Conservation (phyloP, 2,888 invertebrate genomes). For the Palloptera scutellata region DNA sequence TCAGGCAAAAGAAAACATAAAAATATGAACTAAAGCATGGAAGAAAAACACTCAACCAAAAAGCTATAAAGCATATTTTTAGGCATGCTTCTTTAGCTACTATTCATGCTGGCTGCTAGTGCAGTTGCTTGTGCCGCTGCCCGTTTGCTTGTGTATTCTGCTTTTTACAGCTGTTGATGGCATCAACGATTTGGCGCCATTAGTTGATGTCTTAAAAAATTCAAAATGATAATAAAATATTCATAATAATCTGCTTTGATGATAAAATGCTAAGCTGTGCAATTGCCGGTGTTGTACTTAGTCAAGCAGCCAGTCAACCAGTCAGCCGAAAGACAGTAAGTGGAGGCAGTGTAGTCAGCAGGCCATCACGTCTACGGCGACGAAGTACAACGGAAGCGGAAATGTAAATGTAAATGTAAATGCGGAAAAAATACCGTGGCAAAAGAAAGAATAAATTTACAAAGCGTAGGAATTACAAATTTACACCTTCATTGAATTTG, state of each 20-base stretch:
- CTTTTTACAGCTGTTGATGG: not conserved
- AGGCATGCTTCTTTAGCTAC: constrained; percentile 15
- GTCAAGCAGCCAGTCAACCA: no score
- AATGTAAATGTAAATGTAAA: constrained; percentile 6
- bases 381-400: constrained; percentile 1
- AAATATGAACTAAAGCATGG: constrained; percentile 6
- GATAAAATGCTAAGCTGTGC: constrained; percentile 56
- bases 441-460: constrained; percentile 10
- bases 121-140: constrained; percentile 10
- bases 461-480: constrained; percentile 9
- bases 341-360: not conserved
- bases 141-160: constrained; percentile 10
- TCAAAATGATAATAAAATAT: constrained; percentile 59
- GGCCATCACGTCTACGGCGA: not conserved
- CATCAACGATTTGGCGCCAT: constrained; percentile 36
- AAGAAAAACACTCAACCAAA: constrained; percentile 20
- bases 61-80: constrained; percentile 34
- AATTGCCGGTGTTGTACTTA: constrained; percentile 46
- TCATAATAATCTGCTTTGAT: constrained; percentile 57
- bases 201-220: constrained; percentile 44
- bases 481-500: constrained; percentile 21
- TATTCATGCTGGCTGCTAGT: constrained; percentile 6
- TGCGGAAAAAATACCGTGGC: not conserved
- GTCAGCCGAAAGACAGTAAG: no score
- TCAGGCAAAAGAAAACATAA: not conserved